phyloP scores from a whole-genome alignment of 2,797 vertebrate genomes.

The Cottoperca gobio region DNA sequence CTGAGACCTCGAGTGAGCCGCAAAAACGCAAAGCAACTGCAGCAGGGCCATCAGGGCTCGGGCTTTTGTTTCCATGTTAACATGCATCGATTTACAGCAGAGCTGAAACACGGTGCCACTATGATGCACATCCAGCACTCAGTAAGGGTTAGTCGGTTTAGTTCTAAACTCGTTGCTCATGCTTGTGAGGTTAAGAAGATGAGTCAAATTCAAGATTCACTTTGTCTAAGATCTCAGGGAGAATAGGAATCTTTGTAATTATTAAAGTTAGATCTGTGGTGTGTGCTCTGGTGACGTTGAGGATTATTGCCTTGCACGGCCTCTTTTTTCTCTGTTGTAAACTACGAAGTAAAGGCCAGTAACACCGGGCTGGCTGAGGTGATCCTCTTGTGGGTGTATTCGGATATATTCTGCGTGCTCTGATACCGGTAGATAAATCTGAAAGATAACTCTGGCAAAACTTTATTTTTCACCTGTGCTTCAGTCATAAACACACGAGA shows the following conservation, averaged over 20 bases:
- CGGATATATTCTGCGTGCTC: not conserved
- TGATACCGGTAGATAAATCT: not conserved
- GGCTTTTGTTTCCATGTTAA: not conserved
- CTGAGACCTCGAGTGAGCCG: not conserved
- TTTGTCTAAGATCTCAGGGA: not conserved
- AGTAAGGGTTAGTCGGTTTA: constrained; percentile 17
- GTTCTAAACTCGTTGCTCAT: not conserved
- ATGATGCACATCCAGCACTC: not conserved
- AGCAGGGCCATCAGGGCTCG: constrained; percentile 13
- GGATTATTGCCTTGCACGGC: not conserved
- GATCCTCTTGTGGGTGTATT: no score
- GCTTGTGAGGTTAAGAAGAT: not conserved
- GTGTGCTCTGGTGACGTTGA: no score
- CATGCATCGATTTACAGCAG: constrained; percentile 7
- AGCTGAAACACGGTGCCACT: not conserved
- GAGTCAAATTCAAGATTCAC: not conserved
- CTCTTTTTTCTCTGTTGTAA: not conserved
- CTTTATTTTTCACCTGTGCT: no score
- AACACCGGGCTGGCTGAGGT: not conserved
- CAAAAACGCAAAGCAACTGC: constrained; percentile 3
- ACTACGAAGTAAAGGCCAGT: not conserved
- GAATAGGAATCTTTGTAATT: not conserved
- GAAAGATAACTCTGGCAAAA: no score
- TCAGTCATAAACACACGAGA: no score
- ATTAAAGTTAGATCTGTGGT: not conserved